Evolutionary conservation across 2,888 invertebrate genomes (phyloP).

Genomic region (Bembecia ichneumoniformis): DNA sequence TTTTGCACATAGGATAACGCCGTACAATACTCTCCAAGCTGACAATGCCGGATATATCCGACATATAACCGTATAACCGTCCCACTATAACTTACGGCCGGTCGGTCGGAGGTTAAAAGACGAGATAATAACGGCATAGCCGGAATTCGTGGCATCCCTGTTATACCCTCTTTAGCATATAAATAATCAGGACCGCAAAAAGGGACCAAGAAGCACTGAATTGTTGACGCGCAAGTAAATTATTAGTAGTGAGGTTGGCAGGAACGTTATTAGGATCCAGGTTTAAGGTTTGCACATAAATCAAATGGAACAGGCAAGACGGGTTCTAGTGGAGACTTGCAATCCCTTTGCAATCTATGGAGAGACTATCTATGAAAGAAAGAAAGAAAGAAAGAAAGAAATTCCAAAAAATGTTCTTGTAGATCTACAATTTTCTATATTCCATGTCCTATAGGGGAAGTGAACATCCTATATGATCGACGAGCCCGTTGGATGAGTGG

Average conservation of each 20-base stretch:
- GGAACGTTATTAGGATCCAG: not conserved
- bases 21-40: too few relatives aligned
- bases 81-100: constrained; percentile 8
- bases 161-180: constrained; percentile 9
- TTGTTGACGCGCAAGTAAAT: constrained; percentile 6
- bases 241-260: constrained; percentile 1
- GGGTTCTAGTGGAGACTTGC: too few relatives aligned
- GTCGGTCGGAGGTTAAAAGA: constrained; percentile 11
- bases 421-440: too few relatives aligned
- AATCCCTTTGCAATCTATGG: too few relatives aligned
- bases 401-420: too few relatives aligned
- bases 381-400: too few relatives aligned
- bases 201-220: constrained; percentile 3
- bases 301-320: not conserved
- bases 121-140: constrained; percentile 9
- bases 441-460: too few relatives aligned
- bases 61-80: constrained; percentile 1
- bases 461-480: too few relatives aligned
- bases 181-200: constrained; percentile 9
- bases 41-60: not conserved
- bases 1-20: too few relatives aligned
- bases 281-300: not conserved
- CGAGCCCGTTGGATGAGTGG: too few relatives aligned
- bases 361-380: too few relatives aligned
- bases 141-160: constrained; percentile 1